Conservation (phyloP, 2,797 vertebrate species). For the Artibeus jamaicensis region DNA sequence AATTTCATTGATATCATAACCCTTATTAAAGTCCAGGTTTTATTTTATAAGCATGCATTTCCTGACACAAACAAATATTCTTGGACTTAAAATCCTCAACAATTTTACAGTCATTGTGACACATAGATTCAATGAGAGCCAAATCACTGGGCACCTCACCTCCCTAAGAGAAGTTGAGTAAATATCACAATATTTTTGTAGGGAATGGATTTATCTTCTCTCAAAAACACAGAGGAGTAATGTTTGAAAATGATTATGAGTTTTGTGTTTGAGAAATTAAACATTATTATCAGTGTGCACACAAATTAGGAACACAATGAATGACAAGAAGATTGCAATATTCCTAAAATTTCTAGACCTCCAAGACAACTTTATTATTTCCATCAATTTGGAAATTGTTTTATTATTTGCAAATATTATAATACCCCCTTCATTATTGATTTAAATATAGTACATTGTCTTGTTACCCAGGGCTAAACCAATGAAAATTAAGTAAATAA, state of each 20-base stretch:
- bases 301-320: slow-evolving; percentile 39
- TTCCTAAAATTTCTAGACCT: slow-evolving; percentile 50
- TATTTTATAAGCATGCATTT: background rate
- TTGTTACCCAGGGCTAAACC: slow-evolving; percentile 76
- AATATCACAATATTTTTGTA: background rate
- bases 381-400: slow-evolving; percentile 69
- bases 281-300: background rate
- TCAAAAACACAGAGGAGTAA: background rate
- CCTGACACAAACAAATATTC: background rate
- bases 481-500: slow-evolving; percentile 69
- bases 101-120: background rate
- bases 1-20: background rate
- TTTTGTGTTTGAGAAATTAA: background rate
- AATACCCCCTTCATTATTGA: slow-evolving; percentile 47
- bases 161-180: background rate
- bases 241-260: background rate
- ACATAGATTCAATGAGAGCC: background rate
- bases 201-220: background rate
- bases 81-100: background rate
- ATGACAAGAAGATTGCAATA: background rate
- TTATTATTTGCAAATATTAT: slow-evolving; percentile 78
- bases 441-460: slow-evolving; percentile 74
- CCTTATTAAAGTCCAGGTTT: background rate
- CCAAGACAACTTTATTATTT: slow-evolving; percentile 61
- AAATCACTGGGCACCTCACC: background rate